Evolutionary conservation across 2,113 vertebrate genomes (phyloP).

Genomic region (Gasterosteus aculeatus): DNA sequence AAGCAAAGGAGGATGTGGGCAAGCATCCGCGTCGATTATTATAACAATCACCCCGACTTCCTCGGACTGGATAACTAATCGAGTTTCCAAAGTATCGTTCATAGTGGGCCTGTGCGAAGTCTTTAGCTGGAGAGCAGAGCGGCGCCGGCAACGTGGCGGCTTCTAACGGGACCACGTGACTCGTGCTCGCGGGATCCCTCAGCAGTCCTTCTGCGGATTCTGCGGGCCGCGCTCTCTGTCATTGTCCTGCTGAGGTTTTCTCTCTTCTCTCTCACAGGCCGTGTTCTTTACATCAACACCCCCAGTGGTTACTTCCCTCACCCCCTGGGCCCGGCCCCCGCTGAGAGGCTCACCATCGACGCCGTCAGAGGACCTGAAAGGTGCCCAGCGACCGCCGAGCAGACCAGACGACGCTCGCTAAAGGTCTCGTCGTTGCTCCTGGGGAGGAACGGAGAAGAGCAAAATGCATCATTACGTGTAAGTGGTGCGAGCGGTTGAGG

Average conservation of each 20-base stretch:
- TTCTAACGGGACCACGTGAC: conserved; percentile 34
- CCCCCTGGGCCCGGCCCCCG: not conserved
- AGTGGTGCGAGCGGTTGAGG: conserved; percentile 58
- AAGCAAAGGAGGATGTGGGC: conserved; percentile 2
- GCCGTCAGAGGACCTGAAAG: conserved; percentile 39
- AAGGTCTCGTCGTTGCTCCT: conserved; percentile 52
- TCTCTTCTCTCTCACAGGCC: conserved; percentile 20
- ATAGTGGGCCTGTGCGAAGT: conserved; percentile 38
- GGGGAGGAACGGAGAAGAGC: not conserved
- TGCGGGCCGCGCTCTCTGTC: conserved; percentile 1
- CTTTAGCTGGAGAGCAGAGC: conserved; percentile 24
- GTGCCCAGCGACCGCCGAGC: conserved; percentile 34
- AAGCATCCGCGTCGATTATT: conserved; percentile 45
- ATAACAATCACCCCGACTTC: conserved; percentile 56
- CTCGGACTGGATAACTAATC: conserved; percentile 49
- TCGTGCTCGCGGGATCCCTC: conserved; percentile 41
- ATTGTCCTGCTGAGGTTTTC: conserved; percentile 2
- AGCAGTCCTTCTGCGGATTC: too few relatives aligned
- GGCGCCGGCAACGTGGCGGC: conserved; percentile 11
- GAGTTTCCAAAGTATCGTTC: conserved; percentile 36
- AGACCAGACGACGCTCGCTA: conserved; percentile 38
- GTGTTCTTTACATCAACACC: conserved; percentile 38
- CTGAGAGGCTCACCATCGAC: conserved; percentile 49
- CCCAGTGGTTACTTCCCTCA: conserved; percentile 1
- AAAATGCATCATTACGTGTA: conserved; percentile 29